Conservation (phyloP, 2,888 invertebrate species). For the Notodonta ziczac region DNA sequence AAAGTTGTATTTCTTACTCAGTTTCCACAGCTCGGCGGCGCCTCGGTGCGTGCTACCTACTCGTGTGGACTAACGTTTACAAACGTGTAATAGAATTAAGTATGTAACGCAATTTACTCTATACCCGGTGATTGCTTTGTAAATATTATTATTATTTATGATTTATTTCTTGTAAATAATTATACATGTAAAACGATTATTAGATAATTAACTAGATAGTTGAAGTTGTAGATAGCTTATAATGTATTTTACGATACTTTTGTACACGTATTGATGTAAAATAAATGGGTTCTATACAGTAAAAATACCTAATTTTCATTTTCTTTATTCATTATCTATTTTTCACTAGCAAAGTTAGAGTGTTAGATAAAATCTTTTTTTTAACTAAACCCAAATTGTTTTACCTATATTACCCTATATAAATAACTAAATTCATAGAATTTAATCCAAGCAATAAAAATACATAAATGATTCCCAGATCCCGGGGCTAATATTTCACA, state of each 20-base stretch:
- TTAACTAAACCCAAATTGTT: too few relatives aligned
- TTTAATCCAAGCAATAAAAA: constrained; percentile 36
- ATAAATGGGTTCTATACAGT: constrained; percentile 51
- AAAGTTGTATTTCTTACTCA: constrained; percentile 67
- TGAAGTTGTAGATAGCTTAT: constrained; percentile 55
- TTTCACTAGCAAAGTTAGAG: too few relatives aligned
- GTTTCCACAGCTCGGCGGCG: constrained; percentile 54
- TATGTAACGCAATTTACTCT: constrained; percentile 45
- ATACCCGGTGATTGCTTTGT: constrained; percentile 60
- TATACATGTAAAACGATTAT: constrained; percentile 33
- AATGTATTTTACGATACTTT: constrained; percentile 48
- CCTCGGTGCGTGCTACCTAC: constrained; percentile 44
- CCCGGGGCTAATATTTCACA: constrained; percentile 63
- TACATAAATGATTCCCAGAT: constrained; percentile 54
- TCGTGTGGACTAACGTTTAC: constrained; percentile 48
- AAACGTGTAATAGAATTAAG: constrained; percentile 47
- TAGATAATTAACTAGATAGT: constrained; percentile 29
- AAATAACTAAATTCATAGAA: neutral
- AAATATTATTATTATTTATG: constrained; percentile 73
- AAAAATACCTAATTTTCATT: neutral
- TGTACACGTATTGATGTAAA: constrained; percentile 49
- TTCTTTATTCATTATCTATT: too few relatives aligned
- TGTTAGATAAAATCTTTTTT: too few relatives aligned
- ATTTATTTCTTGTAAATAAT: constrained; percentile 65
- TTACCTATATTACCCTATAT: neutral